These are phyloP conservation scores for Pentamera pediparva DNA, from an alignment of 53 echinoderm and acorn worm species.

Conservation along the genomic window DNA sequence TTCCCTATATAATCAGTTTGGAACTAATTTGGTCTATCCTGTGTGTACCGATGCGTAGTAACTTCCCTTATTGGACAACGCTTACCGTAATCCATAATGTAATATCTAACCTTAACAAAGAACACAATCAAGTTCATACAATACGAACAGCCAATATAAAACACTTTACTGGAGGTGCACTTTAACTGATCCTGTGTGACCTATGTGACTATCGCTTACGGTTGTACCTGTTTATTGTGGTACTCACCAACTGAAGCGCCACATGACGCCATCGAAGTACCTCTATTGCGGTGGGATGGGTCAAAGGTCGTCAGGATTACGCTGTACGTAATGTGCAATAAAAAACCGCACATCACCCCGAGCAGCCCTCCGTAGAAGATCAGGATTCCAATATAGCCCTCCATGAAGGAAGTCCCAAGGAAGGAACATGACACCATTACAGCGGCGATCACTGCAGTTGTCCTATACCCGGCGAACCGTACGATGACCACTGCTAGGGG, in stretches of 20 bases:
- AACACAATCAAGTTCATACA: too few relatives aligned
- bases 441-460: background rate
- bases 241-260: constrained; percentile 1
- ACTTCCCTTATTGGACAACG: too few relatives aligned
- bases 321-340: background rate
- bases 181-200: too few relatives aligned
- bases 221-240: too few relatives aligned
- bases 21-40: too few relatives aligned
- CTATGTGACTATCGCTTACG: too few relatives aligned
- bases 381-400: background rate
- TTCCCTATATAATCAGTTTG: too few relatives aligned
- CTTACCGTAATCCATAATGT: too few relatives aligned
- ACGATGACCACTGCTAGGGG: background rate
- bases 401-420: constrained; percentile 5
- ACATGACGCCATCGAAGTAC: background rate
- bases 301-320: background rate
- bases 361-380: background rate
- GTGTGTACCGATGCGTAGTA: too few relatives aligned
- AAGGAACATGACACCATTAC: background rate
- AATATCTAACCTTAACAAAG: too few relatives aligned
- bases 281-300: background rate
- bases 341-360: background rate
- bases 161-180: too few relatives aligned
- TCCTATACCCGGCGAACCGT: background rate
- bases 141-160: too few relatives aligned